A percentile compares a stretch with the other conserved stretches of the same genome.
Evolutionary conservation across 2,888 invertebrate genomes (phyloP).

Genomic region (Muscina levida): DNA sequence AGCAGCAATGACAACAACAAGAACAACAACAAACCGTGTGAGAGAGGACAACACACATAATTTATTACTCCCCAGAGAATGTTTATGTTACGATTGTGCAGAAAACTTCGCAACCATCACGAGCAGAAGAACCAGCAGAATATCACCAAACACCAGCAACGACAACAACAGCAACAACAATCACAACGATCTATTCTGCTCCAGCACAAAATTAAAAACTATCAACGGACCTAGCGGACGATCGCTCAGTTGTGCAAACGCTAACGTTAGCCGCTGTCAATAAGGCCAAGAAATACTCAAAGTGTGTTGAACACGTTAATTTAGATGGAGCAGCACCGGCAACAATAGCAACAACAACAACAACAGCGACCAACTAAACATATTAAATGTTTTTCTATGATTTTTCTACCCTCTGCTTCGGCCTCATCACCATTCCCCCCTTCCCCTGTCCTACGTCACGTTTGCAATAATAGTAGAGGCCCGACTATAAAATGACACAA

Average conservation of each 20-base stretch:
- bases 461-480: not conserved
- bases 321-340: conserved; percentile 30
- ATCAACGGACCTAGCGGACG: conserved; percentile 21
- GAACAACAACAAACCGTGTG: conserved; percentile 55
- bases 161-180: conserved; percentile 40
- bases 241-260: conserved; percentile 28
- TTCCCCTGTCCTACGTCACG: not conserved
- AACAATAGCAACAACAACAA: conserved; percentile 38
- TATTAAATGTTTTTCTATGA: conserved; percentile 51
- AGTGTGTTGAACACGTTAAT: conserved; percentile 61
- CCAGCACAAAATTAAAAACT: conserved; percentile 57
- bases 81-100: conserved; percentile 65
- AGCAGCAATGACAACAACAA: conserved; percentile 21
- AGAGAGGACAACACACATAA: conserved; percentile 62
- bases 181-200: no score
- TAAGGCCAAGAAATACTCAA: conserved; percentile 25
- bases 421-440: no score
- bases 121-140: conserved; percentile 20
- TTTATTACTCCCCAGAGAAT: conserved; percentile 68
- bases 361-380: conserved; percentile 37
- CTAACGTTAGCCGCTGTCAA: conserved; percentile 22
- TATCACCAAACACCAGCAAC: conserved; percentile 25
- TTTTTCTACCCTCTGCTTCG: conserved; percentile 12
- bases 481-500: conserved; percentile 10
- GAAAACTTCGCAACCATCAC: not conserved